These are phyloP conservation scores for Euphonia xanthogaster DNA, from an alignment of 2,797 vertebrate species.

Conservation along the genomic window DNA sequence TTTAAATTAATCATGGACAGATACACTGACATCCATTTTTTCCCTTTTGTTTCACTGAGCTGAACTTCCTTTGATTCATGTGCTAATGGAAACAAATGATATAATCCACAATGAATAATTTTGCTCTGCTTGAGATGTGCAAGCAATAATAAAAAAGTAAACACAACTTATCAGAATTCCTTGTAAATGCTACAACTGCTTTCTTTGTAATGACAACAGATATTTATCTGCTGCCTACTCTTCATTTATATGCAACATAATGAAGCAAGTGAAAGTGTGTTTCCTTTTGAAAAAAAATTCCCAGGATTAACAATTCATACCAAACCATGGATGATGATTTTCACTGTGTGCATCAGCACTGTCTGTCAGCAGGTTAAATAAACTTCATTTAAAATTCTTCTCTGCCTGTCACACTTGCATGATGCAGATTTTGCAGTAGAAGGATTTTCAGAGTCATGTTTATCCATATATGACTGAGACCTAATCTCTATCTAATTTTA, in stretches of 20 bases:
- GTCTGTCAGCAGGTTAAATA: background rate
- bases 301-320: background rate
- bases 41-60: slow-evolving; percentile 18
- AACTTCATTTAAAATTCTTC: background rate
- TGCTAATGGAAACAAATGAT: slow-evolving; percentile 30
- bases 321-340: background rate
- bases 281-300: background rate
- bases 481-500: background rate
- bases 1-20: slow-evolving; percentile 41
- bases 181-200: slow-evolving; percentile 19
- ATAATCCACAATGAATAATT: slow-evolving; percentile 53
- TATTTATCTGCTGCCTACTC: slow-evolving; percentile 34
- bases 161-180: slow-evolving; percentile 29
- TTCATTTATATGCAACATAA: slow-evolving; percentile 42
- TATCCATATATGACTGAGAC: background rate
- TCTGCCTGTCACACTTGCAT: background rate
- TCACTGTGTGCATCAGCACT: background rate
- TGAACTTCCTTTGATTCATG: slow-evolving; percentile 49
- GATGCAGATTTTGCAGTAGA: background rate
- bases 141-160: slow-evolving; percentile 55
- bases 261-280: background rate
- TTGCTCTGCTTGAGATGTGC: slow-evolving; percentile 25
- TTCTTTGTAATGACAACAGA: slow-evolving; percentile 43
- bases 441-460: background rate
- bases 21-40: background rate